Evolutionary conservation across 2,888 invertebrate species (phyloP).

Genomic region (Acleris laterana): DNA sequence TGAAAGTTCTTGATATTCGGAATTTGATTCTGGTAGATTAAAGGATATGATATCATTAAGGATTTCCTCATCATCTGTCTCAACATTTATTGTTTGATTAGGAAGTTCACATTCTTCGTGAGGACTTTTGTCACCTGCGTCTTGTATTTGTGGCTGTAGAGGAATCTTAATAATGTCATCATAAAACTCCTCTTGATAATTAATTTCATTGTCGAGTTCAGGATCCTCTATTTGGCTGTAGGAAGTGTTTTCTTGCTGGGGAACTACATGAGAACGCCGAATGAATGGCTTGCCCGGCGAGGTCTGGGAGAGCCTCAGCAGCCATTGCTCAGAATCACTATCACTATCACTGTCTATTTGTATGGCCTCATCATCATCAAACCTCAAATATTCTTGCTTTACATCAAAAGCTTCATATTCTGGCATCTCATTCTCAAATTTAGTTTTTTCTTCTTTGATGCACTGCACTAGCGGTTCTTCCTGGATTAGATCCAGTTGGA

Average conservation of each 20-base stretch:
- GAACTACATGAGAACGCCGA: constrained; percentile 46
- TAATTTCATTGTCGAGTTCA: constrained; percentile 43
- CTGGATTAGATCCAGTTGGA: constrained; percentile 51
- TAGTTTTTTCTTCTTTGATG: constrained; percentile 50
- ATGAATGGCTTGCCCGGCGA: constrained; percentile 70
- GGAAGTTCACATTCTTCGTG: constrained; percentile 2
- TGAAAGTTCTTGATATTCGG: constrained; percentile 9
- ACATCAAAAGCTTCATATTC: constrained; percentile 70
- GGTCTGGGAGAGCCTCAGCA: constrained; percentile 80
- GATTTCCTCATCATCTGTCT: constrained; percentile 39
- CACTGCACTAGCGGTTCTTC: constrained; percentile 45
- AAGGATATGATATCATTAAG: constrained; percentile 42
- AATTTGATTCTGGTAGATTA: constrained; percentile 20
- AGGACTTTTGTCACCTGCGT: constrained; percentile 32
- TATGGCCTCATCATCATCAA: constrained; percentile 71
- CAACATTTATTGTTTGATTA: constrained; percentile 16
- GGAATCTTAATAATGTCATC: constrained; percentile 64
- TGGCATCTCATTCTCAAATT: constrained; percentile 61
- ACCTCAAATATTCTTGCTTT: constrained; percentile 69
- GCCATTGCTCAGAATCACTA: constrained; percentile 81
- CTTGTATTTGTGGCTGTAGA: constrained; percentile 41
- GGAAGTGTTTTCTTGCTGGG: constrained; percentile 60
- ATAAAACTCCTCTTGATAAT: constrained; percentile 57
- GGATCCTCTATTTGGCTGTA: constrained; percentile 72
- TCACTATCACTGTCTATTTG: constrained; percentile 75